These are phyloP conservation scores for Paratilapia polleni DNA, from an alignment of 2,113 vertebrate species.

Conservation along the genomic window DNA sequence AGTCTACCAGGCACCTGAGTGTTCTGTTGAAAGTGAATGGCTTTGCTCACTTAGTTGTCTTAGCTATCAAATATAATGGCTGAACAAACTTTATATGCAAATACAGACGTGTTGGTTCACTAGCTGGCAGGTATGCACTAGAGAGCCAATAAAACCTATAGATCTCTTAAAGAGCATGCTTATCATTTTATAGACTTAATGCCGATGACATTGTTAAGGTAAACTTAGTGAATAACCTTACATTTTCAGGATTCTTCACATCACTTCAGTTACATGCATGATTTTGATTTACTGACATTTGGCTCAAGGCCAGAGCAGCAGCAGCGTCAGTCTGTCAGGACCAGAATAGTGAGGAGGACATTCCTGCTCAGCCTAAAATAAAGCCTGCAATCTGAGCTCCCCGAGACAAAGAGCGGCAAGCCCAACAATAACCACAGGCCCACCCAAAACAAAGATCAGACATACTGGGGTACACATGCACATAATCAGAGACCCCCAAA, in stretches of 20 bases:
- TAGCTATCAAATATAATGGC: background rate
- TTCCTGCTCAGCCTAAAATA: constrained; percentile 80
- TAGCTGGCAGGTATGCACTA: background rate
- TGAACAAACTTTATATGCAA: background rate
- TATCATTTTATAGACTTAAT: background rate
- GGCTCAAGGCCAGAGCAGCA: constrained; percentile 46
- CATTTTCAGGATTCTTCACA: background rate
- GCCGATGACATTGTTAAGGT: background rate
- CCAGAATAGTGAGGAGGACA: constrained; percentile 78
- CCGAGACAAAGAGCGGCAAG: constrained; percentile 67
- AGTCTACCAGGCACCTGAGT: background rate
- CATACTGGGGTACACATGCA: constrained; percentile 33
- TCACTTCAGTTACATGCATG: background rate
- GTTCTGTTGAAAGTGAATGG: background rate
- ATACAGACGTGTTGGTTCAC: background rate
- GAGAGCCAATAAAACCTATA: background rate
- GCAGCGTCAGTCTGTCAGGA: constrained; percentile 64
- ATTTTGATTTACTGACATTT: background rate
- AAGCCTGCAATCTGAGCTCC: constrained; percentile 80
- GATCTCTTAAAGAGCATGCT: background rate
- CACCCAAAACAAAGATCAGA: constrained; percentile 63
- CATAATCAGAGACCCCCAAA: constrained; percentile 1
- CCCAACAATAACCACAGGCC: constrained; percentile 74
- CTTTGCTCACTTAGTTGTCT: background rate
- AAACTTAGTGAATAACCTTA: background rate